Evolutionary conservation across 1,140 invertebrate genomes (phyloP).

Genomic region (Pinna nobilis): DNA sequence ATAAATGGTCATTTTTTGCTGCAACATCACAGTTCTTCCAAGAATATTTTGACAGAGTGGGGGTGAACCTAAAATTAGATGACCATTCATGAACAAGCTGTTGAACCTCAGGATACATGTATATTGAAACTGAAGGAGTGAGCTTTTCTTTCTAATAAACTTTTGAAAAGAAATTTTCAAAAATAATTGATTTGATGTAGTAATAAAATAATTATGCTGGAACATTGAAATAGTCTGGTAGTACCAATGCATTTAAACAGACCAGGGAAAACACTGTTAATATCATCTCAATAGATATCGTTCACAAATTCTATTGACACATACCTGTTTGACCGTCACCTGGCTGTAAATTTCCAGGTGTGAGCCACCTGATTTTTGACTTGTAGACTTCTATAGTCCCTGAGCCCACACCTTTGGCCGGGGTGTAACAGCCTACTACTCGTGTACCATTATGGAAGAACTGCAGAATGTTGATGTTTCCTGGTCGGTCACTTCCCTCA

Average conservation of each 20-base stretch:
- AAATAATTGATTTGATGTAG: too few species aligned
- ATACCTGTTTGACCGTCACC: constrained; percentile 81
- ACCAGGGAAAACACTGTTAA: neutral
- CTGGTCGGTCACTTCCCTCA: constrained; percentile 81
- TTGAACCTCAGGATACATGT: too few species aligned
- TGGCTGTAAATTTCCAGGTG: constrained; percentile 78
- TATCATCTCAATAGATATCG: neutral
- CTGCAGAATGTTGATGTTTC: constrained; percentile 83
- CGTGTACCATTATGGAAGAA: constrained; percentile 78
- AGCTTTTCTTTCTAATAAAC: too few species aligned
- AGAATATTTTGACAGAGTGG: too few species aligned
- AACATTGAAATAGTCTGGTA: too few species aligned
- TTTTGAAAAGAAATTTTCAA: too few species aligned
- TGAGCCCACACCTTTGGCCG: constrained; percentile 69
- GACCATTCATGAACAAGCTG: too few species aligned
- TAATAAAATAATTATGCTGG: too few species aligned
- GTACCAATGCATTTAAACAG: neutral
- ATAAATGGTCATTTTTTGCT: too few species aligned
- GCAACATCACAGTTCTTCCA: too few species aligned
- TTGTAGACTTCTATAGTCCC: constrained; percentile 76
- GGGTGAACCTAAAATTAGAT: too few species aligned
- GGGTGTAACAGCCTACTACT: constrained; percentile 81
- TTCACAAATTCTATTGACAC: neutral
- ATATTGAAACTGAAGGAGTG: too few species aligned
- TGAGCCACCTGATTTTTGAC: constrained; percentile 81